Evolutionary conservation across 1,140 invertebrate species (phyloP).

Genomic region (Riptortus pedestris): DNA sequence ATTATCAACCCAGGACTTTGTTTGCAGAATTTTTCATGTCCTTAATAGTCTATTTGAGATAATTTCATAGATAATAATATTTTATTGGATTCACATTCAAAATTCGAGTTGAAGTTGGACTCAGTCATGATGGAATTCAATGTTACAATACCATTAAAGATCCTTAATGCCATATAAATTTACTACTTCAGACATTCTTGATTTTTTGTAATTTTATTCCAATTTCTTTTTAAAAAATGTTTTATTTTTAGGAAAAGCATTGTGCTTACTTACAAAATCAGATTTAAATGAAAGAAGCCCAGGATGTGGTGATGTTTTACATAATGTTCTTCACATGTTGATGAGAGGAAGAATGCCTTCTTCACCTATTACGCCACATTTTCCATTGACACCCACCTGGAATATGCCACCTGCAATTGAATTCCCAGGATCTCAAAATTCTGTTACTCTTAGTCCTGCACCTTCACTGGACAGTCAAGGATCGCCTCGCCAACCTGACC

Average conservation of each 20-base stretch:
- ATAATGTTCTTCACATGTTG: slow-evolving; percentile 83
- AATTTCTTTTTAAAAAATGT: no score
- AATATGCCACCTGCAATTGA: slow-evolving; percentile 51
- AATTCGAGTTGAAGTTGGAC: no score
- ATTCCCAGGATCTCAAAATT: slow-evolving; percentile 44
- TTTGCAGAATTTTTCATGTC: no score
- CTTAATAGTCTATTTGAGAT: no score
- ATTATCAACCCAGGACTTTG: no score
- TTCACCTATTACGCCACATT: slow-evolving; percentile 74
- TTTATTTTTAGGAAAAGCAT: slow-evolving; percentile 61
- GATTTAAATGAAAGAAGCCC: slow-evolving; percentile 84
- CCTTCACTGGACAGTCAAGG: slow-evolving; percentile 80
- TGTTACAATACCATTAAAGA: no score
- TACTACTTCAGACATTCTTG: no score
- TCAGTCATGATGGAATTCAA: no score
- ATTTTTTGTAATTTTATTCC: no score
- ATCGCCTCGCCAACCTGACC: slow-evolving; percentile 58
- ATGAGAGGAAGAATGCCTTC: slow-evolving; percentile 71
- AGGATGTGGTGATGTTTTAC: slow-evolving; percentile 82
- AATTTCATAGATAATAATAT: no score
- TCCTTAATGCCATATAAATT: no score
- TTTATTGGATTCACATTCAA: no score
- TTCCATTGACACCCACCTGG: slow-evolving; percentile 43
- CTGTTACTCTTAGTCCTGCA: slow-evolving; percentile 78
- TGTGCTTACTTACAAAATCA: slow-evolving; percentile 77